A percentile compares a stretch with the other conserved stretches of the same genome.
Conservation (phyloP, 1,140 invertebrate species). For the Temnothorax curvispinosus region DNA sequence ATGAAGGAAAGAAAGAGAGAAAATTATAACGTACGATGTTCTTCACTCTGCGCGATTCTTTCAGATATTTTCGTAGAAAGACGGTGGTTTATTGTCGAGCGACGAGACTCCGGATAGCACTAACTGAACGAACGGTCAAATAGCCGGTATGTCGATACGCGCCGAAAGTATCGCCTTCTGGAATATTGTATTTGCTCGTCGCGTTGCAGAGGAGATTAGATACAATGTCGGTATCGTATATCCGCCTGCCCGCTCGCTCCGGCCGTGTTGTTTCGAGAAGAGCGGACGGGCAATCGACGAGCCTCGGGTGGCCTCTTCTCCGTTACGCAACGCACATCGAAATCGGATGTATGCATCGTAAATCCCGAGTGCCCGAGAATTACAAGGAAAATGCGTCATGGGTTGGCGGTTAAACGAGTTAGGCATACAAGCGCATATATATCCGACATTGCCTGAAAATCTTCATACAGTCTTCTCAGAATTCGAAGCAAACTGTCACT, state of each 20-base stretch:
- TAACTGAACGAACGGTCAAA: slow-evolving; percentile 61
- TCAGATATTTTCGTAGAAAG: neutral
- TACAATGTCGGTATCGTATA: slow-evolving; percentile 66
- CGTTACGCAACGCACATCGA: slow-evolving; percentile 34
- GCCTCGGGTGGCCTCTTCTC: neutral
- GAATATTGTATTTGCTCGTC: slow-evolving; percentile 64
- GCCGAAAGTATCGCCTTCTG: slow-evolving; percentile 68
- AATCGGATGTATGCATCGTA: slow-evolving; percentile 7
- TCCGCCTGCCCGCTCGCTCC: slow-evolving; percentile 19
- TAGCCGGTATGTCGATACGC: slow-evolving; percentile 62
- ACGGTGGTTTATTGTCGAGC: slow-evolving; percentile 59
- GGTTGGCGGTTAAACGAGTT: no score
- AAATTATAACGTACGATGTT: neutral
- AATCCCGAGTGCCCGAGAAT: neutral
- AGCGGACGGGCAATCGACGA: neutral
- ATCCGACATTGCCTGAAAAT: neutral
- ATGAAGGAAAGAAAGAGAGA: neutral
- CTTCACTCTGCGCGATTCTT: neutral
- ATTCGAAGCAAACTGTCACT: neutral
- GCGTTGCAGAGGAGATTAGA: slow-evolving; percentile 66
- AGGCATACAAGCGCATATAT: neutral
- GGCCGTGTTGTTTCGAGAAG: slow-evolving; percentile 39
- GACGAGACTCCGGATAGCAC: slow-evolving; percentile 54
- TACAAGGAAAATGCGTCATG: no score
- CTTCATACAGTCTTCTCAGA: neutral